Base-by-base conservation (phyloP, 2,888 invertebrate species). In the Clusia tigrina region DNA sequence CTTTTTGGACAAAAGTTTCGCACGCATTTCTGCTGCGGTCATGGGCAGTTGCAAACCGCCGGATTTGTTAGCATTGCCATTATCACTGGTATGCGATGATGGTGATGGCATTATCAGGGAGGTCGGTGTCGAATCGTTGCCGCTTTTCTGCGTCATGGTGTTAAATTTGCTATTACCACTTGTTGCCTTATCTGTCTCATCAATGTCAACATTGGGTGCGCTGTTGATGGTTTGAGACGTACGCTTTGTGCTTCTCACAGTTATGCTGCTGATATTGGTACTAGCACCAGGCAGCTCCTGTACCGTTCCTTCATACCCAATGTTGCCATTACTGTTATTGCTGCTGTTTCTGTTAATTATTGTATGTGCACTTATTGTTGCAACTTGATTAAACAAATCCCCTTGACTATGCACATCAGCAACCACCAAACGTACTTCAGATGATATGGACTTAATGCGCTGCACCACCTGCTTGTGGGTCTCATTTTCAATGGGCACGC, bases 381-480 rank as follows among this genome's bases (percentile, higher is more conserved):
- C 9, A 51, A 18, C 32, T 61, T 56, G 18, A 10, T 2, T 60
- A 24, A 10, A 10, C 42, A 48, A 58, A 23, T 10, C 57, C 26
- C 22, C 58, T 60, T 76, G 74, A 54, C 74, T 75, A 59, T 76
- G 77, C 12, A 74, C 76, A 75, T 83, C 83, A 67, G 94, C 90
- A 65, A 99, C 95, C 73, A 98, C 87, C 73, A 99, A 86, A 77
- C 91, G 91, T 10, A 97, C 96, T 81, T 96, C 95, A 76, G 91
- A 90, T 2, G 91, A 85, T 62, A 93, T 89, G 62, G 92, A 89
- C 86, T 96, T 97, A 81, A 98, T 96, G 70, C 96, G 88, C 78
- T 92, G 91, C 67, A 98, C 98, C 69, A 98, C 97, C 85, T 94
- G 93, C 82, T 95, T 94, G 86, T 97, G 97, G 70, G 93, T 93